Evolutionary conservation across 2,888 invertebrate species (phyloP).

Genomic region (Hemithea aestivaria): DNA sequence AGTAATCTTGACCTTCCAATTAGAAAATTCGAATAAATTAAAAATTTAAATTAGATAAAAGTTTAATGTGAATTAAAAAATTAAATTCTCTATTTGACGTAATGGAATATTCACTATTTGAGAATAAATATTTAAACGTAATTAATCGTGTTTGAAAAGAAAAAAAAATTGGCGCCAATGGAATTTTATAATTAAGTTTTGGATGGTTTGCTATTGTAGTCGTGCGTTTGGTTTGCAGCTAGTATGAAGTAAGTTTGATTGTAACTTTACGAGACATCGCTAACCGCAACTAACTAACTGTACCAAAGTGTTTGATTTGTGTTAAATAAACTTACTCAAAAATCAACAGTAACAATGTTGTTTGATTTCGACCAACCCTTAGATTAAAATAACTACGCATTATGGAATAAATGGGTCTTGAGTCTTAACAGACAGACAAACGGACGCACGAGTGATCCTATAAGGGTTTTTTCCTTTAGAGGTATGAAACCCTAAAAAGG

Average conservation of each 20-base stretch:
- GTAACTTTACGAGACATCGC: constrained; percentile 52
- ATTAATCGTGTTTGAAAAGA: too few relatives aligned
- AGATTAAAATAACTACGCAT: too few relatives aligned
- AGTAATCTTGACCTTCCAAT: constrained; percentile 71
- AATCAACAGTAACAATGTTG: constrained; percentile 56
- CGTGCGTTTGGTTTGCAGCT: constrained; percentile 62
- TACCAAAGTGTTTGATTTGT: constrained; percentile 80
- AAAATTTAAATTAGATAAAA: constrained; percentile 52
- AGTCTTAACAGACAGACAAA: too few relatives aligned
- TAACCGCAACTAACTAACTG: constrained; percentile 72
- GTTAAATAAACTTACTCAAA: constrained; percentile 77
- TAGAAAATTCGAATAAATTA: constrained; percentile 59
- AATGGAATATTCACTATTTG: constrained; percentile 30
- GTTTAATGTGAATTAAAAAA: constrained; percentile 56
- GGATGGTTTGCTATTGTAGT: constrained; percentile 54
- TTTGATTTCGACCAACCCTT: constrained; percentile 44
- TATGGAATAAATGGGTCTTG: too few relatives aligned
- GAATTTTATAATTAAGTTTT: constrained; percentile 38
- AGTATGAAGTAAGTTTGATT: constrained; percentile 45
- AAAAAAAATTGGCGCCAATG: constrained; percentile 25
- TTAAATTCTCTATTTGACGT: constrained; percentile 47
- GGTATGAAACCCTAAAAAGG: too few relatives aligned
- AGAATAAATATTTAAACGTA: constrained; percentile 21
- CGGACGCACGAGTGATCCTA: too few relatives aligned
- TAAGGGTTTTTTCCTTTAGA: too few relatives aligned